Conservation (phyloP, 2,113 vertebrate genomes). For the Tenebrosternarchus preto region DNA sequence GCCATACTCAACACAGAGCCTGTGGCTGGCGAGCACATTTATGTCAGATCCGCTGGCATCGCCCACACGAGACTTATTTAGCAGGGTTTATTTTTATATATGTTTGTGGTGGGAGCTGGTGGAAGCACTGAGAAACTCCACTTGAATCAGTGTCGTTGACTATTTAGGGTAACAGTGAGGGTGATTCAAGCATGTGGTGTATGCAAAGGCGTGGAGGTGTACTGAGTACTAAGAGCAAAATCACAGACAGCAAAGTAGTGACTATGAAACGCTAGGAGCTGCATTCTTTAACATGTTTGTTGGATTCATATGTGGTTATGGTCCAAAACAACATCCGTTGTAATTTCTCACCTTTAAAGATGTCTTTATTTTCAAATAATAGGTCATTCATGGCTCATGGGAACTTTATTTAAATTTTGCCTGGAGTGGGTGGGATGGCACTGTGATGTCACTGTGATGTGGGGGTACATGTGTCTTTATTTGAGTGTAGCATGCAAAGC, state of each 20-base stretch:
- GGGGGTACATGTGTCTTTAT: conserved; percentile 21
- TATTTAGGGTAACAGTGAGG: conserved; percentile 34
- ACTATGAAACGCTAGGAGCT: not conserved
- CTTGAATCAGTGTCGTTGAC: conserved; percentile 35
- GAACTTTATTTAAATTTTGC: conserved; percentile 27
- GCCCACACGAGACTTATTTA: conserved; percentile 47
- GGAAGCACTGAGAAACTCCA: conserved; percentile 48
- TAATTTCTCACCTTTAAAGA: not conserved
- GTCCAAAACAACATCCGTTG: not conserved
- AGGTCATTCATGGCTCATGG: not conserved
- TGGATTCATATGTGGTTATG: not conserved
- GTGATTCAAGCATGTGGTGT: conserved; percentile 41
- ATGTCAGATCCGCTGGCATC: conserved; percentile 31
- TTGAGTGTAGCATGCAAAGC: conserved; percentile 14
- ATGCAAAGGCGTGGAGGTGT: not conserved
- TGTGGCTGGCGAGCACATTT: conserved; percentile 39
- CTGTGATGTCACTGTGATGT: conserved; percentile 1
- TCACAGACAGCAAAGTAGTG: not conserved
- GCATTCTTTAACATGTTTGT: not conserved
- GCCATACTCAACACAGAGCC: conserved; percentile 20
- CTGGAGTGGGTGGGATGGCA: not conserved
- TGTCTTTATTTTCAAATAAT: not conserved
- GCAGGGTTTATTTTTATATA: conserved; percentile 50
- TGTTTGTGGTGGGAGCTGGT: conserved; percentile 40
- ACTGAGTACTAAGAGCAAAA: conserved; percentile 5